These are phyloP conservation scores for Dendropsophus ebraccatus DNA, from an alignment of 2,113 vertebrate species.

Conservation along the genomic window DNA sequence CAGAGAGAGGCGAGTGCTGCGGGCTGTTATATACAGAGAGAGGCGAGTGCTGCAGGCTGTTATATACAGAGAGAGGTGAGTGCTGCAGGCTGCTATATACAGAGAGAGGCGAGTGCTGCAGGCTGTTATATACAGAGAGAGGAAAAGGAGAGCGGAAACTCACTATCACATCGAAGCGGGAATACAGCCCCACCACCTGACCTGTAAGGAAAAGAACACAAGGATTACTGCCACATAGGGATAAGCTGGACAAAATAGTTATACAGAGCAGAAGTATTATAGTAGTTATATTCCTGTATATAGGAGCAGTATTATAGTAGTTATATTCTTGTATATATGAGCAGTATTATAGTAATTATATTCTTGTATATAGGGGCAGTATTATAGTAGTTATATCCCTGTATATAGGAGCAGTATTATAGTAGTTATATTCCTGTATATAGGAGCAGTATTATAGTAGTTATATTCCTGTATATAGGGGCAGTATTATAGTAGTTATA, in stretches of 20 bases:
- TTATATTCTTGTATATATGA: background rate
- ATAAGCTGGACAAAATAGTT: background rate
- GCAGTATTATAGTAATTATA: slow-evolving; percentile 14
- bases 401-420: background rate
- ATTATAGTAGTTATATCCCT: slow-evolving; percentile 5
- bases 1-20: no score
- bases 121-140: no score
- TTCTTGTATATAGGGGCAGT: background rate
- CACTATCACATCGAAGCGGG: slow-evolving; percentile 94
- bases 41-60: no score
- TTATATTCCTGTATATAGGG: slow-evolving; percentile 8
- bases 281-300: background rate
- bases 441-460: slow-evolving; percentile 8
- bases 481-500: slow-evolving; percentile 14
- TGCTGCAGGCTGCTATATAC: no score
- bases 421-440: slow-evolving; percentile 2
- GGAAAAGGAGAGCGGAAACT: slow-evolving; percentile 69
- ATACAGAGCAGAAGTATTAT: no score
- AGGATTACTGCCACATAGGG: background rate
- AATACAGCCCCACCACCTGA: slow-evolving; percentile 91
- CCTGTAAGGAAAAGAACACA: slow-evolving; percentile 70
- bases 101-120: background rate
- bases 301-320: background rate
- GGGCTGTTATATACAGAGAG: no score
- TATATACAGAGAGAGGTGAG: no score